phyloP scores from a whole-genome alignment of 2,888 invertebrate species.

The Phania funesta region DNA sequence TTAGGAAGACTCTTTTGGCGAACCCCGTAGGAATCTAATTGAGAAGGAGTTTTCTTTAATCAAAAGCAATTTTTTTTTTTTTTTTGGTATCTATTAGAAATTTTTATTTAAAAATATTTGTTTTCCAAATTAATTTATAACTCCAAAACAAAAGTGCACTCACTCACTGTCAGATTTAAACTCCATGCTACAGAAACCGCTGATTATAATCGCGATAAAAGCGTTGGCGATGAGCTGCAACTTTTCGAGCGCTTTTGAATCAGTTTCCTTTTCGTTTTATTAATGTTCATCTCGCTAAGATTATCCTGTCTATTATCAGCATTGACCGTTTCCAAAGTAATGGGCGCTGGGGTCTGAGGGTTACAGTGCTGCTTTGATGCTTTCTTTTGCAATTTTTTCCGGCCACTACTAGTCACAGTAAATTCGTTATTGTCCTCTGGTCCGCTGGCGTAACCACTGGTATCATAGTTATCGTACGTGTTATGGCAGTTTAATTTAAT shows the following conservation, averaged over 20 bases:
- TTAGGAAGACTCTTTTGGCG: too few relatives aligned
- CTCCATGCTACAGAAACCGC: background rate
- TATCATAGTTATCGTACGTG: constrained; percentile 19
- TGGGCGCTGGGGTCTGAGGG: background rate
- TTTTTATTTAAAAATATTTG: background rate
- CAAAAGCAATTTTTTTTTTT: background rate
- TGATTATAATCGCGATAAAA: constrained; percentile 19
- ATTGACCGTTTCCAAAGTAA: background rate
- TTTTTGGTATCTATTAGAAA: background rate
- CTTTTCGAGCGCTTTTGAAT: background rate
- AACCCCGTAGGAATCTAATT: too few relatives aligned
- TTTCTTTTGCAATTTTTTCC: constrained; percentile 4
- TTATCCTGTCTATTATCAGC: background rate
- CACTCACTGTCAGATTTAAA: background rate
- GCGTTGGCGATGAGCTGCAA: background rate
- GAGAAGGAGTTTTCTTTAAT: background rate
- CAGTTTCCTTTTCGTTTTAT: background rate
- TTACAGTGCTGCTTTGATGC: background rate
- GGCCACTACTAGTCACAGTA: background rate
- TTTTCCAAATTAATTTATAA: background rate
- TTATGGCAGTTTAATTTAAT: background rate
- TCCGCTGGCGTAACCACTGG: constrained; percentile 51
- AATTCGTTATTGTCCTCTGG: constrained; percentile 32
- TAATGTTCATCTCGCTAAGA: background rate
- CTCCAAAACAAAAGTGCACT: too few relatives aligned